phyloP scores from a whole-genome alignment of 2,113 vertebrate species.

The Ameiurus melas region DNA sequence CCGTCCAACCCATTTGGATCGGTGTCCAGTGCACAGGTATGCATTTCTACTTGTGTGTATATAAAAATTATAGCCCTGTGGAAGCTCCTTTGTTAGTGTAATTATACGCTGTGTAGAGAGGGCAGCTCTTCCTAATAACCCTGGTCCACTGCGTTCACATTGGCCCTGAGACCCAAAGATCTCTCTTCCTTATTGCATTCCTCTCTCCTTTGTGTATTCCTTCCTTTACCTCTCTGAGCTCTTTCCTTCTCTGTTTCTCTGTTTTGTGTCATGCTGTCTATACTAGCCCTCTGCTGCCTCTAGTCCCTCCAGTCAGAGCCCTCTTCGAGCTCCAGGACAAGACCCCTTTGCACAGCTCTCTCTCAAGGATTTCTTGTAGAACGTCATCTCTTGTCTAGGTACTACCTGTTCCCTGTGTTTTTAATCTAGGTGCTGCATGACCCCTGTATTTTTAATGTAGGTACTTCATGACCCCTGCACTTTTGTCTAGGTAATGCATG shows the following conservation, averaged over 20 bases:
- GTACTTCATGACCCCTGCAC: not conserved
- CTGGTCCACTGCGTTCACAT: slow-evolving; percentile 15
- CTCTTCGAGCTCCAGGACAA: slow-evolving; percentile 98
- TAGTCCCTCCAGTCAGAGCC: slow-evolving; percentile 99
- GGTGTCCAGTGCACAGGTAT: slow-evolving; percentile 94
- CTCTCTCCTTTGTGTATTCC: slow-evolving; percentile 51
- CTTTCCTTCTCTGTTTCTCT: slow-evolving; percentile 81
- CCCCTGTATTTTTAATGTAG: not conserved
- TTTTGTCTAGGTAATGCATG: not conserved
- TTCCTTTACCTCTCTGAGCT: slow-evolving; percentile 40
- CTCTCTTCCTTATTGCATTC: slow-evolving; percentile 53
- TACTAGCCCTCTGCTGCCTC: slow-evolving; percentile 97
- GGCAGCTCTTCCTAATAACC: not conserved
- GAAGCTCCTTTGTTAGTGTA: slow-evolving; percentile 15
- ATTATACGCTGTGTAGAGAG: not conserved
- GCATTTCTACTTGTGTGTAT: slow-evolving; percentile 28
- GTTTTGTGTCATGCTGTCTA: slow-evolving; percentile 70
- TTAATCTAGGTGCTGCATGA: slow-evolving; percentile 61
- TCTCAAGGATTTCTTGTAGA: slow-evolving; percentile 99
- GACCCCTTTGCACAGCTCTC: slow-evolving; percentile 99
- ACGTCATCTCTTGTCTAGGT: slow-evolving; percentile 92
- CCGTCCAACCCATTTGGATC: slow-evolving; percentile 95
- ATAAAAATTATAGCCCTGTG: not conserved
- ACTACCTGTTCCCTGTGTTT: slow-evolving; percentile 74
- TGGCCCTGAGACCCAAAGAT: slow-evolving; percentile 8